Evolutionary conservation across 2,888 invertebrate genomes (phyloP).

Genomic region (Spilarctia lutea): DNA sequence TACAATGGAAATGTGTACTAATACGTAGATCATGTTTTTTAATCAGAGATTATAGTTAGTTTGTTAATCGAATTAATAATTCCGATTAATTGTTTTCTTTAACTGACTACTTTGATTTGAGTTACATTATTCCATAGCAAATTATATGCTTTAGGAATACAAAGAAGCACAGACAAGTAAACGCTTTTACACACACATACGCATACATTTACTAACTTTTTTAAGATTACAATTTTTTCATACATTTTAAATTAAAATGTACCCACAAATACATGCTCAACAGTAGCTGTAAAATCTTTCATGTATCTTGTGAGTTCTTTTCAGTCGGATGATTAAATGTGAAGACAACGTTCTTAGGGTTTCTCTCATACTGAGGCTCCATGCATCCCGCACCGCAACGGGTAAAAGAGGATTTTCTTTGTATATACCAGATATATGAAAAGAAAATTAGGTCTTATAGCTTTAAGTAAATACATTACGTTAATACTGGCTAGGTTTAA

Average conservation of each 20-base stretch:
- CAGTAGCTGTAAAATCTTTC: slow-evolving; percentile 2
- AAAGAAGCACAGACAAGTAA: background rate
- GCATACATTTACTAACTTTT: background rate
- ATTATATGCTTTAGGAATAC: too few species aligned
- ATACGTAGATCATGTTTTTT: too few species aligned
- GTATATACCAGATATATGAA: slow-evolving; percentile 9
- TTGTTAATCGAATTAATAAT: too few species aligned
- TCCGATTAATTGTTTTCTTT: background rate
- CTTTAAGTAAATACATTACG: background rate
- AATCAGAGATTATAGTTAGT: too few species aligned
- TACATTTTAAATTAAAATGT: background rate
- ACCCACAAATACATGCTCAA: background rate
- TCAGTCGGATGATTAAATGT: slow-evolving; percentile 40
- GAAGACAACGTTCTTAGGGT: slow-evolving; percentile 43
- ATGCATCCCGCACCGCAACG: slow-evolving; percentile 19
- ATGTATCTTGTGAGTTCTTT: slow-evolving; percentile 11
- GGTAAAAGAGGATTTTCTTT: slow-evolving; percentile 21
- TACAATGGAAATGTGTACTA: too few species aligned
- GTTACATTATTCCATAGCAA: background rate
- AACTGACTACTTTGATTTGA: background rate
- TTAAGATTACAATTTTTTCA: background rate
- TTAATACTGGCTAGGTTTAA: background rate
- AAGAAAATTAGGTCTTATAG: slow-evolving; percentile 12
- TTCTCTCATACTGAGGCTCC: slow-evolving; percentile 35
- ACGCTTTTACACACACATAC: background rate